These are phyloP conservation scores for Vimba vimba DNA, from an alignment of 2,113 vertebrate species.

Conservation along the genomic window DNA sequence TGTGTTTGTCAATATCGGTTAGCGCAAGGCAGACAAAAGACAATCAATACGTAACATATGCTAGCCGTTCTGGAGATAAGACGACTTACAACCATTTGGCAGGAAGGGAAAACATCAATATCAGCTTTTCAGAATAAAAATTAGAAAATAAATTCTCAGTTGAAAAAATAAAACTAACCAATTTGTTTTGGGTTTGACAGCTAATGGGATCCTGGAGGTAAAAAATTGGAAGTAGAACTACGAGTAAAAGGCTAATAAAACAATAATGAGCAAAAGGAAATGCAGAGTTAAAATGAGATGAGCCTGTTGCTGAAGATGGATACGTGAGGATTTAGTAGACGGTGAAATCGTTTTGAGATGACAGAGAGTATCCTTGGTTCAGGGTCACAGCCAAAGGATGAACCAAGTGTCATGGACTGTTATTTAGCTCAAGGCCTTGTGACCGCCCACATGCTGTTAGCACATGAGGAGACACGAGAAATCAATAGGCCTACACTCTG, in stretches of 20 bases:
- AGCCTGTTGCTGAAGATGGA: neutral
- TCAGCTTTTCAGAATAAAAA: slow-evolving; percentile 29
- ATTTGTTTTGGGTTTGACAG: neutral
- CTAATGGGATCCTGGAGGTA: neutral
- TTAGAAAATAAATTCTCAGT: neutral
- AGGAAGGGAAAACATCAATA: slow-evolving; percentile 38
- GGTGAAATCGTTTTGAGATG: neutral
- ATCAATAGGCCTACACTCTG: slow-evolving; percentile 68
- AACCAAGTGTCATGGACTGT: slow-evolving; percentile 38
- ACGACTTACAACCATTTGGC: slow-evolving; percentile 14
- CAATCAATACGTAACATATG: slow-evolving; percentile 52
- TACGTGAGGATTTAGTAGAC: neutral
- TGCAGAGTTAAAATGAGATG: neutral
- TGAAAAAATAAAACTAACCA: neutral
- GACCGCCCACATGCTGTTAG: slow-evolving; percentile 55
- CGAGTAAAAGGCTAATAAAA: slow-evolving; percentile 17
- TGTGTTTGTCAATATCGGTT: slow-evolving; percentile 57
- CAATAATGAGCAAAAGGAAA: neutral
- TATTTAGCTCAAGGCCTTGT: slow-evolving; percentile 52
- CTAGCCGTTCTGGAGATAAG: slow-evolving; percentile 47
- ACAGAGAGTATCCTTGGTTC: neutral
- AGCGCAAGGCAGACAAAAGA: slow-evolving; percentile 47
- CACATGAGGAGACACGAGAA: slow-evolving; percentile 66
- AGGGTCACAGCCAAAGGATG: neutral
- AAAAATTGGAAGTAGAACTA: neutral